phyloP scores from a whole-genome alignment of 2,888 invertebrate genomes.

The Prosapia bicincta region DNA sequence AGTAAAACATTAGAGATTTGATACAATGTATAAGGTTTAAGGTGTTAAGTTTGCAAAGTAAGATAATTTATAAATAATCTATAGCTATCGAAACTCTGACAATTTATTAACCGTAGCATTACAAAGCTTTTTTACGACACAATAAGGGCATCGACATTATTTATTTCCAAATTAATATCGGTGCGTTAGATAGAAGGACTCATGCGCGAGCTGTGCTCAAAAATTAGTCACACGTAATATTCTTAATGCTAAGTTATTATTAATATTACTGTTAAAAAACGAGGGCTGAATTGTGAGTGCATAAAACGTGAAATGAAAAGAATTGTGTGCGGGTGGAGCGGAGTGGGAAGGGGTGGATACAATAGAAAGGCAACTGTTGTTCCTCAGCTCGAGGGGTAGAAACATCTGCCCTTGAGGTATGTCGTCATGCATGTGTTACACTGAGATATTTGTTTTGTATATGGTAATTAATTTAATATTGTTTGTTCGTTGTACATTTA shows the following conservation, averaged over 20 bases:
- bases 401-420: not conserved
- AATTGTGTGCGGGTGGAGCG: not conserved
- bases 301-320: not conserved
- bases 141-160: no score
- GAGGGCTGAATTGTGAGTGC: not conserved
- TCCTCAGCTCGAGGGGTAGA: not conserved
- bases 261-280: not conserved
- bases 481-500: no score
- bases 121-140: no score
- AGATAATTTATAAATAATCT: no score
- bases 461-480: not conserved
- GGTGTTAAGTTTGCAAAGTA: no score
- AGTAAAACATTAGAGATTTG: no score
- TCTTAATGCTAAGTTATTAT: not conserved
- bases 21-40: no score
- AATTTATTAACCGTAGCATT: no score
- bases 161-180: no score
- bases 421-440: not conserved
- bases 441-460: not conserved
- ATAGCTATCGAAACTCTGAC: no score
- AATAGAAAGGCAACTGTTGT: conserved; percentile 1
- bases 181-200: no score
- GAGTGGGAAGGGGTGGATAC: not conserved
- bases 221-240: not conserved
- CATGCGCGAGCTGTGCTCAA: no score